Evolutionary conservation across 2,888 invertebrate genomes (phyloP), one percentile per base, ranked within the genome.

Genomic region (Pachymerium ferrugineum): DNA sequence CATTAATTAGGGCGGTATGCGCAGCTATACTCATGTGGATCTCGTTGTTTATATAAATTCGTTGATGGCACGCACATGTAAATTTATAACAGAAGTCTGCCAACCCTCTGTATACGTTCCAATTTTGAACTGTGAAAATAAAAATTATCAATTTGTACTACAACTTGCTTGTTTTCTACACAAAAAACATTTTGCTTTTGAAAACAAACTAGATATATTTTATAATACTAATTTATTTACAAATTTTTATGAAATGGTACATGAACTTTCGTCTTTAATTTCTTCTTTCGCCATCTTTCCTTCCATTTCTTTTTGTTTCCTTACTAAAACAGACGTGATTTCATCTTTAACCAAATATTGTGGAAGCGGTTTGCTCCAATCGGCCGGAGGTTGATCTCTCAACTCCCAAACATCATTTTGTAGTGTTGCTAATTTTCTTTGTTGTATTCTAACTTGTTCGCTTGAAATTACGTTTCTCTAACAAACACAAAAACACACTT

Each of bases 331-430:
- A 22, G 68, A 68, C 1, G 30, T 68, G 2, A 22, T 68, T 28
- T 68, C 29, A 68, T 68, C 85, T 79, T 90, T 87, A 19, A 81
- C 82, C 82, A 93, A 84, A 87, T 89, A 89, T 5, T 90, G 89
- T 0, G 94, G 94, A 74, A 95, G 81, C 0, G 92, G 92, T 76
- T 87, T 87, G 76, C 88, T 86, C 95, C 95, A 96, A 81, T 93
- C 89, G 72, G 85, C 83, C 0, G 95, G 94, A 0, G 95, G 94
- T 35, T 84, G 79, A 5, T 85, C 85, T 62, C 96, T 84, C 80
- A 87, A 90, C 79, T 88, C 86, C 96, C 96, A 96, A 0, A 89
- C 86, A 80, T 90, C 85, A 82, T 96, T 96, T 72, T 80, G 83
- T 77, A 87, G 88, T 81, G 93, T 92, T 0, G 87, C 86, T 74